Evolutionary conservation across 2,888 invertebrate genomes (phyloP).

Genomic region (Eueremaeus valkanovi): DNA sequence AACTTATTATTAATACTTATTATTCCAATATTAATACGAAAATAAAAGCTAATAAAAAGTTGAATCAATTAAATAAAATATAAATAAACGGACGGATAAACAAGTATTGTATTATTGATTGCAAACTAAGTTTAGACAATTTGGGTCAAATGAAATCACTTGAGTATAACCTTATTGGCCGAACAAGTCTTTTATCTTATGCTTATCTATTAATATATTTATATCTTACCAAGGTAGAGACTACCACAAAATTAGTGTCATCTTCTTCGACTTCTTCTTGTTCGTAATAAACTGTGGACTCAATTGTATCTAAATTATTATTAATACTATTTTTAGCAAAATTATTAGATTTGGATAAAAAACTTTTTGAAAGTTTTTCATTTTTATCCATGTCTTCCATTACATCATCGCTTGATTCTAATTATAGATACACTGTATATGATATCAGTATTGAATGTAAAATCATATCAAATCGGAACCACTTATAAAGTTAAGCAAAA

Average conservation of each 20-base stretch:
- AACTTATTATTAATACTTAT: too few species aligned
- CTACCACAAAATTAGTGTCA: conserved; percentile 45
- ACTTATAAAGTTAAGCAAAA: too few species aligned
- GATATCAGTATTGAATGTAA: background rate
- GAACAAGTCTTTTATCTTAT: background rate
- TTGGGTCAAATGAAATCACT: conserved; percentile 4
- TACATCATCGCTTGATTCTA: background rate
- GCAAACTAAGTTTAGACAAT: background rate
- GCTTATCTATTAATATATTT: too few species aligned
- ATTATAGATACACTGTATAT: background rate
- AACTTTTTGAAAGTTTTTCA: conserved; percentile 11
- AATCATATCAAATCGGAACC: background rate
- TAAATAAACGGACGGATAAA: too few species aligned
- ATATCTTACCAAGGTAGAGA: conserved; percentile 47
- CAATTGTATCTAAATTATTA: background rate
- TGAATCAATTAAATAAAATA: too few species aligned
- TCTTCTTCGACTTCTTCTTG: conserved; percentile 44
- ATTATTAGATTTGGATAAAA: background rate
- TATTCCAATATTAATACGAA: too few species aligned
- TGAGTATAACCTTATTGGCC: background rate
- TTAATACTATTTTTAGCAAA: background rate
- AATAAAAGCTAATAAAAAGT: too few species aligned
- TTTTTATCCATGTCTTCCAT: background rate
- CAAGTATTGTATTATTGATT: too few species aligned
- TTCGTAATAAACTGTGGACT: conserved; percentile 44